phyloP scores from a whole-genome alignment of 2,797 vertebrate species.

The Alcedo quadribrachys region DNA sequence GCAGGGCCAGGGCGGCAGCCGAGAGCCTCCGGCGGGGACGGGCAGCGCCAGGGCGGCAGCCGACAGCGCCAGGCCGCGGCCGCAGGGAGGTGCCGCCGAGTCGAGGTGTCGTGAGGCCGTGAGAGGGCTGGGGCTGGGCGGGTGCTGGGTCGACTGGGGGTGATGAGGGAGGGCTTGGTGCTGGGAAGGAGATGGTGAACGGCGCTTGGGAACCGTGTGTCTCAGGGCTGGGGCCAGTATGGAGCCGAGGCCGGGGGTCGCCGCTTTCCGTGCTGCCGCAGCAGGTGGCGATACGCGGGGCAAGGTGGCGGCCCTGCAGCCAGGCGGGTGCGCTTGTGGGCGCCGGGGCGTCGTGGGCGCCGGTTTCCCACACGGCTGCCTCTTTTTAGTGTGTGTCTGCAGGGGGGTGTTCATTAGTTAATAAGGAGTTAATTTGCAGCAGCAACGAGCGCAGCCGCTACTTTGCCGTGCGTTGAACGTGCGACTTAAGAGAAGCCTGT shows the following conservation, averaged over 20 bases:
- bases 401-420: neutral
- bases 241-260: no score
- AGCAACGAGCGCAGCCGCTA: neutral
- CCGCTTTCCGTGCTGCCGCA: neutral
- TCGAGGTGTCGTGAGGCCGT: neutral
- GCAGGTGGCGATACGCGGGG: fast-evolving
- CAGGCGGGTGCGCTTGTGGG: neutral
- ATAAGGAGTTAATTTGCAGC: neutral
- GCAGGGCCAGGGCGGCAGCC: no score
- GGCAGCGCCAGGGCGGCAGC: no score
- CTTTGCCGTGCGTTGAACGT: fast-evolving
- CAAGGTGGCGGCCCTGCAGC: neutral
- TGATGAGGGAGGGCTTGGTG: neutral
- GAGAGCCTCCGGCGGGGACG: neutral
- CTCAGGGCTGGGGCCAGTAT: neutral
- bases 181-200: no score
- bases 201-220: no score
- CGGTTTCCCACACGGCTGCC: no score
- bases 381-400: neutral
- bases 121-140: neutral
- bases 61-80: no score
- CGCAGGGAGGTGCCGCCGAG: neutral
- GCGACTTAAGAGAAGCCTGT: fast-evolving
- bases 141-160: neutral
- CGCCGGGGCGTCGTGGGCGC: fast-evolving